Evolutionary conservation across 2,888 invertebrate genomes (phyloP).

Genomic region (Protonemura montana): DNA sequence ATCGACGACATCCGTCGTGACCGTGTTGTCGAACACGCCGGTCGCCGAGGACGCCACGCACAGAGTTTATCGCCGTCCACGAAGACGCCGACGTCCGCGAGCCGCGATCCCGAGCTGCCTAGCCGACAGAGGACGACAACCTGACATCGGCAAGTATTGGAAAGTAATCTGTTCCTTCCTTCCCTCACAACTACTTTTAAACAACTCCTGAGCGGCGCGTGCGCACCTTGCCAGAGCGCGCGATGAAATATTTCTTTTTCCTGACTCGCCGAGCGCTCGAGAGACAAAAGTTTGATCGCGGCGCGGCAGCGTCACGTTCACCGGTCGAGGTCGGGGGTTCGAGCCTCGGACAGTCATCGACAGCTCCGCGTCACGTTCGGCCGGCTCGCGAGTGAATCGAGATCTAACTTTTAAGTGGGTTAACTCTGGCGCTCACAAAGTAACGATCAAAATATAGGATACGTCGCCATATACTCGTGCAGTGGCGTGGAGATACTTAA

Average conservation of each 20-base stretch:
- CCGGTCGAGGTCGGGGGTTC: background rate
- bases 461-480: too few relatives aligned
- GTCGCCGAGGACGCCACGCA: background rate
- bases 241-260: background rate
- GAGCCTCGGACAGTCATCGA: background rate
- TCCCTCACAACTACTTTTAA: background rate
- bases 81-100: conserved; percentile 16
- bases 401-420: background rate
- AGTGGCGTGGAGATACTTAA: too few relatives aligned
- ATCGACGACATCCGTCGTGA: conserved; percentile 13
- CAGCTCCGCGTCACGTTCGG: background rate
- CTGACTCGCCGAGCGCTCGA: background rate
- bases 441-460: background rate
- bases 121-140: background rate
- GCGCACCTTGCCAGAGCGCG: background rate
- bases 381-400: background rate
- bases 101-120: too few relatives aligned
- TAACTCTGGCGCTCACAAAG: background rate
- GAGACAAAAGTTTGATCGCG: background rate
- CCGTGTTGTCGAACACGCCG: background rate
- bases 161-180: conserved; percentile 15
- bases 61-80: conserved; percentile 29
- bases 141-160: background rate
- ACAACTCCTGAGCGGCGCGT: background rate
- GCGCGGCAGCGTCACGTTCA: background rate